Conservation (phyloP, 2,113 vertebrate genomes). For the Phoxinus phoxinus region DNA sequence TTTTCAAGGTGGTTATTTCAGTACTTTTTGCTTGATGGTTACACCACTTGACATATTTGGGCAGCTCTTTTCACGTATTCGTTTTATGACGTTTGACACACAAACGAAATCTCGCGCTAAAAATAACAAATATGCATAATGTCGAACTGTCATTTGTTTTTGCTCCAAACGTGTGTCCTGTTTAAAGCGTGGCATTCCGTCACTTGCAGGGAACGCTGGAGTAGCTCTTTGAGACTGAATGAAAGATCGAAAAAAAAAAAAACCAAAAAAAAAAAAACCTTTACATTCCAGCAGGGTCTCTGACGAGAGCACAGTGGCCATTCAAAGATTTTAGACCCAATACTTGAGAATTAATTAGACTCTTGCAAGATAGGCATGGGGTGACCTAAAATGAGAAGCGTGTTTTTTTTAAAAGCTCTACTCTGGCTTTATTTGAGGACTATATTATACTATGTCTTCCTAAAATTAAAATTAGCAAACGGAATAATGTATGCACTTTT, state of each 20-base stretch:
- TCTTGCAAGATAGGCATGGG: constrained; percentile 84
- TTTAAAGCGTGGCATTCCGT: constrained; percentile 56
- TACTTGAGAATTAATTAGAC: constrained; percentile 85
- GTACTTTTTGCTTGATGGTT: not conserved
- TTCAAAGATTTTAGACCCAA: constrained; percentile 74
- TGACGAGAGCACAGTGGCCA: constrained; percentile 76
- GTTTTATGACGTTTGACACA: not conserved
- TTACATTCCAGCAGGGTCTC: constrained; percentile 87
- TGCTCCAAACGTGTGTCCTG: constrained; percentile 32
- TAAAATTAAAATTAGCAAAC: not conserved
- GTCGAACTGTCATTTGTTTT: not conserved
- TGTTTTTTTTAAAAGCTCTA: not conserved
- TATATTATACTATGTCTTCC: not conserved
- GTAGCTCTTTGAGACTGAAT: constrained; percentile 77
- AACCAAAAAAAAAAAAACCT: constrained; percentile 76
- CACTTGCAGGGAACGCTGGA: constrained; percentile 69
- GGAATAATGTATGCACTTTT: not conserved
- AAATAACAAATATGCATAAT: not conserved
- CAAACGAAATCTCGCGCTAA: constrained; percentile 1
- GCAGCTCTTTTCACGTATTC: not conserved
- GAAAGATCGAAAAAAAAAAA: constrained; percentile 70
- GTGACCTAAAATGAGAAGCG: constrained; percentile 44
- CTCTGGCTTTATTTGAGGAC: not conserved
- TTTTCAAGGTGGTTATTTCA: too few relatives aligned
- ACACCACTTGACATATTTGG: not conserved